A percentile compares a stretch with the other conserved stretches of the same genome.
Conservation (phyloP, 1,140 invertebrate genomes). For the Cephus cinctus region DNA sequence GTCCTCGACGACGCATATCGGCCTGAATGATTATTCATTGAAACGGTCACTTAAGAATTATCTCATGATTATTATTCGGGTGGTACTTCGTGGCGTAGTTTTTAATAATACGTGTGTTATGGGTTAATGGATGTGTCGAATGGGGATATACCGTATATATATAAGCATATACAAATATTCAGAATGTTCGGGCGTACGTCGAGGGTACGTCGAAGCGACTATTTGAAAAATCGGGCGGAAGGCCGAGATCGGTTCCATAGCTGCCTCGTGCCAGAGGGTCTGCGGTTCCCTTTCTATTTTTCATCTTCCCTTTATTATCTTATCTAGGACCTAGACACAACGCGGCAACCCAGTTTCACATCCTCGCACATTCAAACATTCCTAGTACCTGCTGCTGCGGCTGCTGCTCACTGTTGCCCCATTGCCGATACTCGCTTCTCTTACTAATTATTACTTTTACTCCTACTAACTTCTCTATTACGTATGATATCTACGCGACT, state of each 20-base stretch:
- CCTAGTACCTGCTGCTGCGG: conserved; percentile 29
- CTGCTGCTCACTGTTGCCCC: conserved; percentile 27
- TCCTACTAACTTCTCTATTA: conserved; percentile 28
- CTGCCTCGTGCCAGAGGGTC: conserved; percentile 36
- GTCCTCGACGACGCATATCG: neutral
- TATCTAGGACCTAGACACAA: conserved; percentile 43
- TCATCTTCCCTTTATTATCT: no score
- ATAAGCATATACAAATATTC: no score
- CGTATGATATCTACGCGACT: conserved; percentile 21
- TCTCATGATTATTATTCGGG: no score
- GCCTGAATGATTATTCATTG: no score
- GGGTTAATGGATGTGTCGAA: no score
- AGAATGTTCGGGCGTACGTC: no score
- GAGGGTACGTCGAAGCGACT: conserved; percentile 1
- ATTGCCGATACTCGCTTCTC: conserved; percentile 25
- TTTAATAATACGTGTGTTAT: no score
- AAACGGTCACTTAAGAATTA: no score
- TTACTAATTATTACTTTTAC: conserved; percentile 46
- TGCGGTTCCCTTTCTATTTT: conserved; percentile 32
- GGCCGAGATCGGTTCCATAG: conserved; percentile 22
- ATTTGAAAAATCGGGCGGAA: conserved; percentile 11
- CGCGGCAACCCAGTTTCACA: conserved; percentile 43
- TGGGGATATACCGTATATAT: no score
- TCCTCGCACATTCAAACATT: conserved; percentile 46
- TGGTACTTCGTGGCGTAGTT: no score